These are phyloP conservation scores for Anoura caudifer DNA, from an alignment of 2,113 vertebrate genomes.

Conservation along the genomic window DNA sequence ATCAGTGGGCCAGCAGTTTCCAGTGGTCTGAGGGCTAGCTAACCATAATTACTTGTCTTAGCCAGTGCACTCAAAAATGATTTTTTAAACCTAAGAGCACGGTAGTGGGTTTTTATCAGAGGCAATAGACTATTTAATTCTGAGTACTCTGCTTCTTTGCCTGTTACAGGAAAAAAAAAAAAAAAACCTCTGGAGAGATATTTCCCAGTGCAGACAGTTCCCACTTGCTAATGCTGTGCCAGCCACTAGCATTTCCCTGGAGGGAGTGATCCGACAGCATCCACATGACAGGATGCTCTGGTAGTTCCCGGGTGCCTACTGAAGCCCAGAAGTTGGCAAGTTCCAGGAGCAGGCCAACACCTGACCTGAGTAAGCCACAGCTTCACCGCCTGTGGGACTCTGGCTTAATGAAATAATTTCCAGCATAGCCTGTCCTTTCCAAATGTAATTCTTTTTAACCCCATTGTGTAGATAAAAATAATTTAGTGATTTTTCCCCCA, in stretches of 20 bases:
- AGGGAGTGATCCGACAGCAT: background rate
- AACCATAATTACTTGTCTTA: conserved; percentile 33
- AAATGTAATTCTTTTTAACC: conserved; percentile 56
- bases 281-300: background rate
- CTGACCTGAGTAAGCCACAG: background rate
- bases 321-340: background rate
- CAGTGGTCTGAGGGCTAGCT: background rate
- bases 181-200: background rate
- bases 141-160: background rate
- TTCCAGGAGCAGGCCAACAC: background rate
- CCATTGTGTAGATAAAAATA: conserved; percentile 65
- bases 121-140: background rate
- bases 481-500: conserved; percentile 67
- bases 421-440: conserved; percentile 40
- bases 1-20: background rate
- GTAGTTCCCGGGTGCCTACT: background rate
- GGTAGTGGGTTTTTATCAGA: background rate
- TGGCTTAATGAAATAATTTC: conserved; percentile 59
- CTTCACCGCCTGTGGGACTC: conserved; percentile 1
- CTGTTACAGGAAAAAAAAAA: background rate
- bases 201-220: background rate
- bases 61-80: background rate
- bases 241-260: background rate
- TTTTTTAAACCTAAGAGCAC: conserved; percentile 16
- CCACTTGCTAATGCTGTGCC: background rate